Evolutionary conservation across 2,888 invertebrate species (phyloP).

Genomic region (Molanna angustata): DNA sequence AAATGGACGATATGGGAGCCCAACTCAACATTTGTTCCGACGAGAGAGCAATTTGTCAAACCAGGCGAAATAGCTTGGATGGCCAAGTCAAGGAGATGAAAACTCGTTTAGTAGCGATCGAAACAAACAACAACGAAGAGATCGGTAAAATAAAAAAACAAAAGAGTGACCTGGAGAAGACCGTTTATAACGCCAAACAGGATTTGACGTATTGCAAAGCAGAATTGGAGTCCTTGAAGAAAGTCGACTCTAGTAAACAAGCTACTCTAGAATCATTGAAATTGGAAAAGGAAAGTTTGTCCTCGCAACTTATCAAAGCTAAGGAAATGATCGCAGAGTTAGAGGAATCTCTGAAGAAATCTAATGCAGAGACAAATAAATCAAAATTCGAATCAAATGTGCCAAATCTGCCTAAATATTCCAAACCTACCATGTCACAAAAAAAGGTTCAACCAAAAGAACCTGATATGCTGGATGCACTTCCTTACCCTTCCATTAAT

Average conservation of each 20-base stretch:
- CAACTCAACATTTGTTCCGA: slow-evolving; percentile 30
- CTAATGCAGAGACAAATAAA: not conserved
- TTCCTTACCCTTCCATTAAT: slow-evolving; percentile 11
- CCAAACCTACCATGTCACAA: slow-evolving; percentile 7
- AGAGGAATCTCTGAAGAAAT: slow-evolving; percentile 38
- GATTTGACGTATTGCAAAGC: slow-evolving; percentile 41
- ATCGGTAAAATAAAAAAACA: slow-evolving; percentile 21
- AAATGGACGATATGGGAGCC: slow-evolving; percentile 28
- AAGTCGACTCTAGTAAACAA: slow-evolving; percentile 49
- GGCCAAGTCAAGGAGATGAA: slow-evolving; percentile 18
- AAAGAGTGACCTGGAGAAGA: slow-evolving; percentile 16
- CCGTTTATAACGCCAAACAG: slow-evolving; percentile 13
- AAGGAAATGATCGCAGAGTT: slow-evolving; percentile 47
- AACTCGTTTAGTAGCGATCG: slow-evolving; percentile 12
- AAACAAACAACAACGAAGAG: slow-evolving; percentile 14
- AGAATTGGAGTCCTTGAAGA: slow-evolving; percentile 49
- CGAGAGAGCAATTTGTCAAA: slow-evolving; percentile 18
- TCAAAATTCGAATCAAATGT: not conserved
- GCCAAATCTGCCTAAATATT: slow-evolving; percentile 8
- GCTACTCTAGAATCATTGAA: slow-evolving; percentile 49
- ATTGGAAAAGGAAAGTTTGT: slow-evolving; percentile 48
- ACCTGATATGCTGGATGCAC: not conserved
- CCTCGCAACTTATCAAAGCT: slow-evolving; percentile 44
- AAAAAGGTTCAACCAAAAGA: slow-evolving; percentile 5
- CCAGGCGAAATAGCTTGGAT: slow-evolving; percentile 17